Evolutionary conservation across 2,797 vertebrate species (phyloP), one percentile per base, ranked within the genome.

Genomic region (Parambassis ranga): DNA sequence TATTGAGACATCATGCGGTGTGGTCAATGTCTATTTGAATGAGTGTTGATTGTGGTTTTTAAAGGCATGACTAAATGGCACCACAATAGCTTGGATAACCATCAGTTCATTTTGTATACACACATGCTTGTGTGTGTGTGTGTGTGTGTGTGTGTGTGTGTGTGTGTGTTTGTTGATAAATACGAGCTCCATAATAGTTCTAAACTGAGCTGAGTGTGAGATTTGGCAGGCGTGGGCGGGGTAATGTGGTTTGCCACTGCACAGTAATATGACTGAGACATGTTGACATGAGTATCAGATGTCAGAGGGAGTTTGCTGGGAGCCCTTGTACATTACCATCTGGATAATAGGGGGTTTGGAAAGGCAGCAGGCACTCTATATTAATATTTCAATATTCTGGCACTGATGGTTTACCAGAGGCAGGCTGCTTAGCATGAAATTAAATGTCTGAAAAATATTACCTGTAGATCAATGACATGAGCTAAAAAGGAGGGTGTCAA

Each of bases 231-330:
- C 63, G 0, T 2, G 30, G 35, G 51, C 32, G 63, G 53, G 56
- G 60, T 50, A 75, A 47, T 72, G 76, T 33, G 81, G 79, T 86
- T 84, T 36, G 68, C 81, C 70, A 79, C 75, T 64, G 73, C 66
- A 70, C 57, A 64, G 70, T 68, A 78, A 85, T 75, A 71, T 63
- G 59, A 72, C 28, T 23, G 43, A 81, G 78, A 65, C 69, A 79
- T 86, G 81, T 77, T 88, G 86, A 89, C 83, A 79, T 71, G 65
- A 70, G 55, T 76, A 77, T 89, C 81, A 73, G 64, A 81, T 85
- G 75, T 83, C 82, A 73, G 51, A 55, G 32, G 38, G 62, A 71
- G 74, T 65, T 72, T 65, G 63, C 65, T 55, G 43, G 42, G 46
- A 81, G 77, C 39, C 20, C 38, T 68, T 4, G 7, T 71, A 51